Base-by-base conservation (phyloP, 2,888 invertebrate genomes). In the Tortrix viridana region DNA sequence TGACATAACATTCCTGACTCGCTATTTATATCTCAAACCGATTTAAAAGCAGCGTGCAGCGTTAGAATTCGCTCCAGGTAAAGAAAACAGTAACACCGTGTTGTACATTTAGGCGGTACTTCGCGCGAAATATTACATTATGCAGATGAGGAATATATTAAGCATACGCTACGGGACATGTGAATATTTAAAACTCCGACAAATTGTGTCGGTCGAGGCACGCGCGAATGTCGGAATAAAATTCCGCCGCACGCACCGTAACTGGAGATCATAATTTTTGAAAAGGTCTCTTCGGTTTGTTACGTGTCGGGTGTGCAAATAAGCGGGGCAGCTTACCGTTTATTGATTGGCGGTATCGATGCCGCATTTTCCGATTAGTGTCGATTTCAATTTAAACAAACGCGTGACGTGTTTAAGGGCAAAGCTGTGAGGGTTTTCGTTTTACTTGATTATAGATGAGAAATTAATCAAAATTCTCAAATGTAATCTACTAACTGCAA, bases 161-260 rank as follows among this genome's bases (percentile, higher is more conserved):
- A 81, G 77, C 80, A 81, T 79, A 80, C 77, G 80, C 75, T 74
- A 75, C 76, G 75, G 80, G 78, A 81, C 76, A 80, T 78, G 81
- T 84, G 85, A 85, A 86, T 85, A 85, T 87, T 86, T 85, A 83
- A 88, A 85, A 81, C 73, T 75, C 75, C 71, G 80, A 82, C 85
- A 82, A 85, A 84, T 84, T 81, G 77, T 76, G 76, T 72, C 72
- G 79, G 75, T 66, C 71, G 77, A 74, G 76, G 71, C 69, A 70
- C 69, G 80, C 75, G 80, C 73, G 75, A 76, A 79, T 70, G 76
- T 71, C 69, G 69, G 74, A 78, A 65, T 75, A 73, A 75, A 74
- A 75, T 74, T 77, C 73, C 66, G 69, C 69, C 66, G 59, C 73
- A 67, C 69, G 71, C 66, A 62, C 61, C 61, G 64, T 60, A 62